These are phyloP conservation scores for Caenorhabditis uteleia DNA, from an alignment of 2,888 invertebrate species.

Conservation along the genomic window DNA sequence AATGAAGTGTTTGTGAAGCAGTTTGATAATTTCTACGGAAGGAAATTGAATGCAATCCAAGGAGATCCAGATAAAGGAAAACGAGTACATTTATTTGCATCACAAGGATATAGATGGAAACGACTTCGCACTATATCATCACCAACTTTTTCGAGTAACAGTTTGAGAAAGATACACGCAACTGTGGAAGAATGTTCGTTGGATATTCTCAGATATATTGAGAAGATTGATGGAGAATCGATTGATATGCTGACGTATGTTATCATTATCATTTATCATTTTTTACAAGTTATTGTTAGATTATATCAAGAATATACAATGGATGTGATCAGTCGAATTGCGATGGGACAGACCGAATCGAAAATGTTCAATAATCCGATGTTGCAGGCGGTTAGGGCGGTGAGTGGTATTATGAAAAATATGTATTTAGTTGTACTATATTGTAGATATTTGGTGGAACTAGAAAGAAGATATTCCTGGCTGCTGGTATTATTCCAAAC, in stretches of 20 bases:
- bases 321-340: slow-evolving; percentile 51
- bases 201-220: slow-evolving; percentile 29
- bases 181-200: slow-evolving; percentile 37
- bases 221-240: slow-evolving; percentile 5
- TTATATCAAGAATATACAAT: slow-evolving; percentile 53
- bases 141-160: slow-evolving; percentile 72
- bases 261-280: neutral
- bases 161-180: slow-evolving; percentile 70
- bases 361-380: slow-evolving; percentile 1
- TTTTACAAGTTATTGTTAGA: slow-evolving; percentile 6
- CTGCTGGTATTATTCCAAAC: slow-evolving; percentile 12
- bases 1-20: slow-evolving; percentile 71
- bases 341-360: slow-evolving; percentile 43
- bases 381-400: neutral
- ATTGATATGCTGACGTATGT: neutral
- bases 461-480: slow-evolving; percentile 16
- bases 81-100: slow-evolving; percentile 65
- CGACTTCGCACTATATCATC: slow-evolving; percentile 72
- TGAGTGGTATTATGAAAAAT: no score
- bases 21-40: slow-evolving; percentile 71
- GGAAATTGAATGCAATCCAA: slow-evolving; percentile 68
- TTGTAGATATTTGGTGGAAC: slow-evolving; percentile 20
- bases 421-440: no score
- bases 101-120: slow-evolving; percentile 72
- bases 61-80: slow-evolving; percentile 45